Percentiles rank a stretch among this genome's conserved stretches.
These are phyloP conservation scores for Parotocinclus haroldoi DNA, from an alignment of 2,797 vertebrate genomes.

Conservation along the genomic window DNA sequence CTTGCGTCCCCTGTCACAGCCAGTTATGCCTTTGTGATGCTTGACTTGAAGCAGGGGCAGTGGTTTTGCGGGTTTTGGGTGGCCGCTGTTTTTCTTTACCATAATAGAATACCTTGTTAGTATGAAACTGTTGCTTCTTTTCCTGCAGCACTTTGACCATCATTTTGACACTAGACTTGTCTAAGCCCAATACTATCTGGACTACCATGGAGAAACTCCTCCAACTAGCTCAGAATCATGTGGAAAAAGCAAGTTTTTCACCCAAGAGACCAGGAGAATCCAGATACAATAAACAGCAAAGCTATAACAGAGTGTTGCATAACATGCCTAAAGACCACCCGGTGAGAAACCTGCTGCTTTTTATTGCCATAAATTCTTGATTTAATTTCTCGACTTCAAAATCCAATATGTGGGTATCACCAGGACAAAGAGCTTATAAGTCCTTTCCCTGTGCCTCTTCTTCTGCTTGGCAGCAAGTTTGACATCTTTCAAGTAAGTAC, in stretches of 20 bases:
- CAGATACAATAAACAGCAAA: constrained; percentile 68
- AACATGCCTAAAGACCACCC: constrained; percentile 85
- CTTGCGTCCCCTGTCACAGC: no score
- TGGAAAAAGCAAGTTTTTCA: constrained; percentile 74
- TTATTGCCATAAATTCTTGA: neutral
- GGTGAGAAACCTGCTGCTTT: constrained; percentile 64
- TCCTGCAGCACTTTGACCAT: constrained; percentile 79
- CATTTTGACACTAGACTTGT: constrained; percentile 89
- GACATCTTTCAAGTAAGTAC: constrained; percentile 94
- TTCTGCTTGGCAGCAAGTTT: constrained; percentile 94
- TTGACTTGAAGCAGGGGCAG: no score
- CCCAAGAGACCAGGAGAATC: constrained; percentile 68
- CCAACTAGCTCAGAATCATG: constrained; percentile 72
- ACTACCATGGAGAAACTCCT: constrained; percentile 84
- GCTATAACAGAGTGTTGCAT: constrained; percentile 58
- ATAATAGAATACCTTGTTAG: no score
- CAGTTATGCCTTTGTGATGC: no score
- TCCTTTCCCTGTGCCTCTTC: constrained; percentile 88
- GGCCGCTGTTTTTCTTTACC: no score
- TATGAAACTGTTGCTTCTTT: constrained; percentile 8
- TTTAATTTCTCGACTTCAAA: constrained; percentile 1
- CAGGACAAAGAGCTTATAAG: constrained; percentile 91
- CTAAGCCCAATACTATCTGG: constrained; percentile 86
- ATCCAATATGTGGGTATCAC: constrained; percentile 44
- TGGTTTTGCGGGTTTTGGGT: no score